Evolutionary conservation across 2,113 vertebrate species (phyloP), one percentile per base, ranked within the genome.

Genomic region (Prionailurus viverrinus): DNA sequence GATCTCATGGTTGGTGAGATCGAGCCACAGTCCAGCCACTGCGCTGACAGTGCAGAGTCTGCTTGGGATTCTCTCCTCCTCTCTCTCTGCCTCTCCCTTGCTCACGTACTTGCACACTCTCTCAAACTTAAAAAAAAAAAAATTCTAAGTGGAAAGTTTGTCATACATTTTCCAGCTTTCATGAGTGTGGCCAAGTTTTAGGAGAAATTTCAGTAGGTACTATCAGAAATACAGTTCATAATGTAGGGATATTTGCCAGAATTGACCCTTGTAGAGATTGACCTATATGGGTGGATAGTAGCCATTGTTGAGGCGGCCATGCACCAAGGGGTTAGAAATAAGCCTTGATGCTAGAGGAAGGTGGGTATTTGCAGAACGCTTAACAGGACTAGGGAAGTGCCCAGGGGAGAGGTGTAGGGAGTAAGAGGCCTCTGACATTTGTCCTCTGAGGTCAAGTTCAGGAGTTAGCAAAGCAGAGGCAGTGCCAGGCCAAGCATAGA

Each of bases 381-480:
- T 96, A 81, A 87, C 11, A 85, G 58, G 23, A 93, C 73, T 66
- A 48, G 29, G 69, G 5, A 89, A 74, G 39, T 89, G 15, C 68
- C 55, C 11, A 27, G 61, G 39, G 2, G 16, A 8, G 29, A 3
- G 7, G 21, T 0, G 4, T 73, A 23, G 36, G 27, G 27, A 53
- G 55, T 74, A 76, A 87, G 58, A 89, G 55, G 11, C 31, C 45
- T 73, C 73, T 80, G 82, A 82, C 48, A 65, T 21, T 85, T 39
- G 36, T 53, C 89, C 19, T 96, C 82, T 74, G 58, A 89, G 36
- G 65, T 95, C 66, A 81, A 68, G 48, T 88, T 94, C 27, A 78
- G 61, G 93, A 78, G 86, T 53, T 94, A 82, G 51, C 41, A 91
- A 91, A 93, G 76, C 31, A 96, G 81, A 89, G 65, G 79, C n/a